These are phyloP conservation scores for Paralichthys olivaceus DNA, from an alignment of 2,113 vertebrate species.

Conservation along the genomic window DNA sequence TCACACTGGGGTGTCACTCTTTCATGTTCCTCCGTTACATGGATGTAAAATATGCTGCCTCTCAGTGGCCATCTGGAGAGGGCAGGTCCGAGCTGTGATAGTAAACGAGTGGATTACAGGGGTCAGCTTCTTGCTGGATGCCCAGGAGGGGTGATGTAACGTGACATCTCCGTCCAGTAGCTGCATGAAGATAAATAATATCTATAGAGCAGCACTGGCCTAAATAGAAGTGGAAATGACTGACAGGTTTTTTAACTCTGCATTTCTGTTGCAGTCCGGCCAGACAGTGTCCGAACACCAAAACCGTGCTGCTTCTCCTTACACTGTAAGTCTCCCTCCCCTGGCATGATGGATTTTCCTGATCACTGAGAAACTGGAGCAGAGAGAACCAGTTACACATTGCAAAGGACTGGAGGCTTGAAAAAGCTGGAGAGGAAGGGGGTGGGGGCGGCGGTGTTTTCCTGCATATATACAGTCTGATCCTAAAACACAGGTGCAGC, in stretches of 20 bases:
- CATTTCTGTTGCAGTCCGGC: not conserved
- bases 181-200: slow-evolving; percentile 1
- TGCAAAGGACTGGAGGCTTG: slow-evolving; percentile 33
- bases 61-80: slow-evolving; percentile 67
- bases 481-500: slow-evolving; percentile 80
- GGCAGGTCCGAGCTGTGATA: slow-evolving; percentile 42
- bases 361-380: slow-evolving; percentile 56
- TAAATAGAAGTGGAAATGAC: slow-evolving; percentile 23
- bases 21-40: slow-evolving; percentile 73
- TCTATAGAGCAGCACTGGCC: not conserved
- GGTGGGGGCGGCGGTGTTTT: slow-evolving; percentile 52
- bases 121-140: slow-evolving; percentile 57
- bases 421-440: slow-evolving; percentile 37
- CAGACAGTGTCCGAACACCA: not conserved
- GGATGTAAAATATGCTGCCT: slow-evolving; percentile 69
- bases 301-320: slow-evolving; percentile 23
- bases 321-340: slow-evolving; percentile 13
- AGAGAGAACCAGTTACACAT: slow-evolving; percentile 52
- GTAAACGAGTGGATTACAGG: slow-evolving; percentile 55
- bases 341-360: slow-evolving; percentile 46
- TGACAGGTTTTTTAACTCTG: not conserved
- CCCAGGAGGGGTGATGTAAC: slow-evolving; percentile 49
- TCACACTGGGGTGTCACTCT: slow-evolving; percentile 75
- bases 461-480: slow-evolving; percentile 65
- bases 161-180: slow-evolving; percentile 19